Percentiles rank a stretch among this genome's conserved stretches.
Evolutionary conservation across 2,797 vertebrate species (phyloP).

Genomic region (Sandelia bainsii): DNA sequence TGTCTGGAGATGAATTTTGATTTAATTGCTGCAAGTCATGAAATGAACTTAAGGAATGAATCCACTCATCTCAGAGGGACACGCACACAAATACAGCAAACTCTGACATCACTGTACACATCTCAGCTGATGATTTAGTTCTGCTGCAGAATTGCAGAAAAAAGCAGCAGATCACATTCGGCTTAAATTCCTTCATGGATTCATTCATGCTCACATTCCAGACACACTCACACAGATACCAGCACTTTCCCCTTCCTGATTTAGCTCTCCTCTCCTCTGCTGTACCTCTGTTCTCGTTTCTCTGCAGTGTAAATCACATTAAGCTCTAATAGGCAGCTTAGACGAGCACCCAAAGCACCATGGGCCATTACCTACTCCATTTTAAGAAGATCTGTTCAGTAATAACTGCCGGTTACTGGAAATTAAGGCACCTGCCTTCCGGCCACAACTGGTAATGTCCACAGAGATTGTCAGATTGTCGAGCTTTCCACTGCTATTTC

Average conservation of each 20-base stretch:
- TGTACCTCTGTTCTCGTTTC: constrained; percentile 22
- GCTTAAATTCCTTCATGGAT: constrained; percentile 33
- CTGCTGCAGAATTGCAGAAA: constrained; percentile 7
- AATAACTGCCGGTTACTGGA: constrained; percentile 78
- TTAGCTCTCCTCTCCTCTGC: constrained; percentile 24
- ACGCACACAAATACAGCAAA: no score
- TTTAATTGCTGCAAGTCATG: not conserved
- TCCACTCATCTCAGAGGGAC: not conserved
- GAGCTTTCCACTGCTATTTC: constrained; percentile 57
- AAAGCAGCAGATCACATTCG: constrained; percentile 18
- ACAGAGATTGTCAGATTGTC: constrained; percentile 68
- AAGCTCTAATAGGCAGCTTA: constrained; percentile 77
- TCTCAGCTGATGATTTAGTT: not conserved
- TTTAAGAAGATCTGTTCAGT: constrained; percentile 77
- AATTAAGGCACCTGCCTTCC: constrained; percentile 80
- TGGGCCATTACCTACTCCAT: constrained; percentile 79
- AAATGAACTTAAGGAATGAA: constrained; percentile 6
- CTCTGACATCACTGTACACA: not conserved
- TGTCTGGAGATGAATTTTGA: no score
- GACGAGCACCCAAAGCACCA: constrained; percentile 75
- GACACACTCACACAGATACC: constrained; percentile 5
- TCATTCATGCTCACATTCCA: constrained; percentile 29
- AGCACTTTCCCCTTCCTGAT: constrained; percentile 17
- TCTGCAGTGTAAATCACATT: constrained; percentile 78
- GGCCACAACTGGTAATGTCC: constrained; percentile 63